Evolutionary conservation across 2,113 vertebrate genomes (phyloP), one percentile per base, ranked within the genome.

Genomic region (Phodopus roborovskii): DNA sequence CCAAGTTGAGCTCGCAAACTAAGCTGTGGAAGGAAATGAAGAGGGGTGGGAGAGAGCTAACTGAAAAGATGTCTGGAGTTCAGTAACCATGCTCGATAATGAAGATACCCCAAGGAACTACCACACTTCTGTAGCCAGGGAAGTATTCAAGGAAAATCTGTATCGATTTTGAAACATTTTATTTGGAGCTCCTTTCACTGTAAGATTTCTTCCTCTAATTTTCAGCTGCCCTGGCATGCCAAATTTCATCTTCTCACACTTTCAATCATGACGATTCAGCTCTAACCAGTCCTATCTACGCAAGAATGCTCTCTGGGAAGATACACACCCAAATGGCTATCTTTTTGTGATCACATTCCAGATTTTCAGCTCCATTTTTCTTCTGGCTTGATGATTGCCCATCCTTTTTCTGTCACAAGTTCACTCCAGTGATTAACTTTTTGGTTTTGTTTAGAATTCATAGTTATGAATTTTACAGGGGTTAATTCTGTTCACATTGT

Each of bases 1-100:
- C 99, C 99, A 92, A 98, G 98, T 36, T 98, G 97, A 39, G 99
- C 99, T 81, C 97, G 98, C 36, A 96, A 56, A 78, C 98, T 98
- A 19, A 98, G 94, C 99, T 99, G 97, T 71, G 91, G 75, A 97
- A 96, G 93, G 89, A 81, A 86, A 60, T 13, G 98, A 77, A 33
- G 77, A 62, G 83, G 83, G 24, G 12, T 16, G 94, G 7, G 64
- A 53, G 24, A 13, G 0, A 48, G 20, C 4, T 95, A 17, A 88
- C 17, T 93, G 87, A 56, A 94, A 92, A 81, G 79, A 62, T 66
- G 20, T 66, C 33, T 84, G 10, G 20, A 77, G 30, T 60, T 26
- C n/a, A 71, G 71, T 64, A 36, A 13, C 1, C 58, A 53, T 64
- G 13, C 6, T 77, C 30, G 53, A 28, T 89, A 68, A 58, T 36